These are phyloP conservation scores for Pollenia labialis DNA, from an alignment of 2,888 invertebrate species.

Conservation along the genomic window DNA sequence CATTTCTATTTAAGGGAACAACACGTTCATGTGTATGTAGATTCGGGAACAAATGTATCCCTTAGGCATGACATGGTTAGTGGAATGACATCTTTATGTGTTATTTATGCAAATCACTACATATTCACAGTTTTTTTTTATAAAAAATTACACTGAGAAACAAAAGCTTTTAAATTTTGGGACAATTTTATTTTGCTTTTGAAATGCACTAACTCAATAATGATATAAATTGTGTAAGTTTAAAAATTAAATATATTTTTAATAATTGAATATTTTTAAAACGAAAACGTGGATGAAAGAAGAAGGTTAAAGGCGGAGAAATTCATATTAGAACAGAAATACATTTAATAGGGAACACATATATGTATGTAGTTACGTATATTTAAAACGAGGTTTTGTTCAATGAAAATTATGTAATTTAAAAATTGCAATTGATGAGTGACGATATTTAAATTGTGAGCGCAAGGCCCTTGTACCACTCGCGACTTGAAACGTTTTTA, in stretches of 20 bases:
- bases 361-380: neutral
- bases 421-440: too few relatives aligned
- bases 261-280: too few relatives aligned
- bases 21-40: slow-evolving; percentile 50
- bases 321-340: neutral
- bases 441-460: too few relatives aligned
- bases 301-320: too few relatives aligned
- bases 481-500: too few relatives aligned
- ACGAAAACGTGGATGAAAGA: too few relatives aligned
- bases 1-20: slow-evolving; percentile 18
- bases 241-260: too few relatives aligned
- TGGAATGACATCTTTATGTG: slow-evolving; percentile 82
- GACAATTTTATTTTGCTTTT: too few relatives aligned
- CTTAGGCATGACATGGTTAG: slow-evolving; percentile 75
- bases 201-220: slow-evolving; percentile 6
- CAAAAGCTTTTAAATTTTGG: neutral
- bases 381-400: too few relatives aligned
- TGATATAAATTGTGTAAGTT: neutral
- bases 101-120: slow-evolving; percentile 82
- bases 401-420: too few relatives aligned
- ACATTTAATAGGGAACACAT: neutral
- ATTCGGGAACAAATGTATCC: slow-evolving; percentile 71
- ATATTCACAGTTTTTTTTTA: slow-evolving; percentile 51
- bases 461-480: too few relatives aligned
- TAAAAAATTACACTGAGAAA: slow-evolving; percentile 46